Conservation (phyloP, 2,797 vertebrate genomes). For the Phoxinus dragarum region DNA sequence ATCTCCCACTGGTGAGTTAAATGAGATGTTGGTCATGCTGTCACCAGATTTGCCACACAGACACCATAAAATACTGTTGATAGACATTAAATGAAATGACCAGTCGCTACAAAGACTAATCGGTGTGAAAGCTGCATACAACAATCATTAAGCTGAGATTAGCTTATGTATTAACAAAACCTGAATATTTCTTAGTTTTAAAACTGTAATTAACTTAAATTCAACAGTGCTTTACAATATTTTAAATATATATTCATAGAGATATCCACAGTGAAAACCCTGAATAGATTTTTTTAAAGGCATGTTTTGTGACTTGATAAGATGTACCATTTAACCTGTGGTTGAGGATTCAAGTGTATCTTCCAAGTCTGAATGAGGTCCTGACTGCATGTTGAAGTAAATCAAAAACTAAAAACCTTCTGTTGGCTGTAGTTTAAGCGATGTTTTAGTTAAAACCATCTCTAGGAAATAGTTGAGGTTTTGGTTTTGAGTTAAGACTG, state of each 20-base stretch:
- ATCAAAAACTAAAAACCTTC: background rate
- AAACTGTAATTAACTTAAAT: slow-evolving; percentile 78
- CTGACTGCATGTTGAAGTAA: slow-evolving; percentile 46
- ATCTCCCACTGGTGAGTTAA: slow-evolving; percentile 26
- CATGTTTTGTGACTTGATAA: slow-evolving; percentile 94
- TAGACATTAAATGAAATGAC: slow-evolving; percentile 42
- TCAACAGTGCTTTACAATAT: slow-evolving; percentile 81
- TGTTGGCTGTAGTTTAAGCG: slow-evolving; percentile 65
- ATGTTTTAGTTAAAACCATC: slow-evolving; percentile 85
- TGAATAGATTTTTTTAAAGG: slow-evolving; percentile 97
- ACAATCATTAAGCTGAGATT: slow-evolving; percentile 84
- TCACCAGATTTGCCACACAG: slow-evolving; percentile 21
- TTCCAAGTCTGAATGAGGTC: slow-evolving; percentile 74
- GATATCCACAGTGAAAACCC: slow-evolving; percentile 92
- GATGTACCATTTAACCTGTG: slow-evolving; percentile 87
- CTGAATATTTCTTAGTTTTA: slow-evolving; percentile 82
- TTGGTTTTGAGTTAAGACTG: slow-evolving; percentile 60
- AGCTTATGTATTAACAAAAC: slow-evolving; percentile 88
- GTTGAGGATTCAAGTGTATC: slow-evolving; percentile 86
- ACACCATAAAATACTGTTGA: slow-evolving; percentile 34
- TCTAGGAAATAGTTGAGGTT: slow-evolving; percentile 80
- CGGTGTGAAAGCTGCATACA: slow-evolving; percentile 86
- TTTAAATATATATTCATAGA: slow-evolving; percentile 58
- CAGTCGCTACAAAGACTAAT: slow-evolving; percentile 47
- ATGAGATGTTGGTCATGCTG: slow-evolving; percentile 3